phyloP scores from a whole-genome alignment of 2,888 invertebrate species.

The Agrilus biguttatus region DNA sequence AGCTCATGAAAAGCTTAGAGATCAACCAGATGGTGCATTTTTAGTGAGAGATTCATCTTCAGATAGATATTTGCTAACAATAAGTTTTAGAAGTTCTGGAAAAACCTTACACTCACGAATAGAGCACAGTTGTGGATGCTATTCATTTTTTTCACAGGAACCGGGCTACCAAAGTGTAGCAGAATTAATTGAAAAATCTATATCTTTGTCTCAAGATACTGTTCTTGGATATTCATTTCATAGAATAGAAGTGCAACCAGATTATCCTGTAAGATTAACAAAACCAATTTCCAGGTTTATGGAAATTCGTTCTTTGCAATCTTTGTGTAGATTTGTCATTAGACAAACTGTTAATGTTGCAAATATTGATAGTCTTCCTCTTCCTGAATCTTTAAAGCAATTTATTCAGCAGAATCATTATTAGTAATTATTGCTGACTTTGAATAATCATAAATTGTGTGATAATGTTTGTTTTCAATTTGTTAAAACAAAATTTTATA shows the following conservation, averaged over 20 bases:
- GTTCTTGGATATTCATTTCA: slow-evolving; percentile 60
- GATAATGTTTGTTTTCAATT: too few relatives aligned
- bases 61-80: slow-evolving; percentile 50
- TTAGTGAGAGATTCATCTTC: slow-evolving; percentile 66
- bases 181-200: slow-evolving; percentile 59
- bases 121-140: slow-evolving; percentile 51
- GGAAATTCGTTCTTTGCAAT: slow-evolving; percentile 54
- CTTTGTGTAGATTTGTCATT: slow-evolving; percentile 60
- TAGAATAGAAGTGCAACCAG: slow-evolving; percentile 43
- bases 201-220: slow-evolving; percentile 52
- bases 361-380: slow-evolving; percentile 54
- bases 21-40: slow-evolving; percentile 62
- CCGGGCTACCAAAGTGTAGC: slow-evolving; percentile 45
- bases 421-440: slow-evolving; percentile 8
- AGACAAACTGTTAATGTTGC: slow-evolving; percentile 50
- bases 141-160: slow-evolving; percentile 27
- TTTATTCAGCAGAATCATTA: slow-evolving; percentile 35
- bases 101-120: slow-evolving; percentile 57
- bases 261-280: slow-evolving; percentile 58
- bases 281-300: slow-evolving; percentile 62
- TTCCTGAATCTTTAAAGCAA: slow-evolving; percentile 40
- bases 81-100: slow-evolving; percentile 46
- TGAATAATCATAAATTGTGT: not conserved
- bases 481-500: too few relatives aligned
- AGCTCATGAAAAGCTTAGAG: slow-evolving; percentile 52